Percentiles rank a stretch among this genome's conserved stretches.
Conservation (phyloP, 2,113 vertebrate genomes). For the Dipodomys ordii region DNA sequence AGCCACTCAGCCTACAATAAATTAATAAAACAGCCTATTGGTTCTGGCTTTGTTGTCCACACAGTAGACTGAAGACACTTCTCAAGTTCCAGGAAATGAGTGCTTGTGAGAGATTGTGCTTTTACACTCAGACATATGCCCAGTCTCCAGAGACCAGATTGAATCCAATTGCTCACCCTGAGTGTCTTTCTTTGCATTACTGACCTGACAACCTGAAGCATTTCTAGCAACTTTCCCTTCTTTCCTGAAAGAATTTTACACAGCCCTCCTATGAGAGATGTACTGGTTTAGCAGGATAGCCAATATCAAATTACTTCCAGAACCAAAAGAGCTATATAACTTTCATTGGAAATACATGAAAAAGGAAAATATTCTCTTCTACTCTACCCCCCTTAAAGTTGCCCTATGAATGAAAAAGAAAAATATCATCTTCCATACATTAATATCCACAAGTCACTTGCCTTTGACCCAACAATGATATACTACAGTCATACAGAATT, state of each 20-base stretch:
- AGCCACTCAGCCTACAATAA: slow-evolving; percentile 63
- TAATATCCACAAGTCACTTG: neutral
- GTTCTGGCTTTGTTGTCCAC: slow-evolving; percentile 66
- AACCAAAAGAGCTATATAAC: slow-evolving; percentile 15
- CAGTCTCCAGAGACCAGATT: neutral
- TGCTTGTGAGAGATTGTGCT: neutral
- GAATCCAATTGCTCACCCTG: neutral
- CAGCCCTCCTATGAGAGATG: neutral
- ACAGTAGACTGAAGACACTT: slow-evolving; percentile 56
- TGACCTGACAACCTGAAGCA: neutral
- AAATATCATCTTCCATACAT: slow-evolving; percentile 1
- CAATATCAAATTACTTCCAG: neutral
- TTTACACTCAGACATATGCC: slow-evolving; percentile 32
- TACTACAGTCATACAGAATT: neutral
- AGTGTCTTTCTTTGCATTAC: neutral
- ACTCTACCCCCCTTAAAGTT: neutral
- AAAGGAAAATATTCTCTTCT: neutral
- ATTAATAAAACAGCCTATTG: slow-evolving; percentile 67
- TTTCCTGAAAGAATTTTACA: slow-evolving; percentile 50
- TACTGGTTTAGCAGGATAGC: neutral
- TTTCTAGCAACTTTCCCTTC: slow-evolving; percentile 10
- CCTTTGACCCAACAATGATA: neutral
- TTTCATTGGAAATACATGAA: slow-evolving; percentile 30
- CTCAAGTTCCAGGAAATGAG: slow-evolving; percentile 37
- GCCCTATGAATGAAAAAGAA: slow-evolving; percentile 20